Base-by-base conservation (phyloP, 2,113 vertebrate genomes). In the Odocoileus virginianus region DNA sequence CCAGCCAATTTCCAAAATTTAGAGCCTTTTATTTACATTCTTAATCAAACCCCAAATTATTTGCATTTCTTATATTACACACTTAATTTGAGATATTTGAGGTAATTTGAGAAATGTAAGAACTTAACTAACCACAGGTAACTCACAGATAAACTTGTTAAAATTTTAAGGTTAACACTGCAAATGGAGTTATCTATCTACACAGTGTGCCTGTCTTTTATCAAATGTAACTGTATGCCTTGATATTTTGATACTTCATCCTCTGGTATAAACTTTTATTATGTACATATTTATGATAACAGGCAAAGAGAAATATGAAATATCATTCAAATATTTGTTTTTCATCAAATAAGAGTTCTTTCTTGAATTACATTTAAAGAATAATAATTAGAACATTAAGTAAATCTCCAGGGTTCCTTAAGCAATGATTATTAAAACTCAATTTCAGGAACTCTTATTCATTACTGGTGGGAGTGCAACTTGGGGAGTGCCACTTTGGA, bases 101-200 rank as follows among this genome's bases (percentile, higher is more conserved):
- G 55, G 43, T 79, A 55, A 91, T 67, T 5, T 81, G 30, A 81
- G 40, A 95, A 57, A 15, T 96, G 2, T 57, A 89, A 57, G 61
- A 95, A 50, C 27, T 27, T 89, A 61, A 83, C 6, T 87, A 74
- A 93, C 55, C 55, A 95, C 87, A 88, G 19, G 47, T 43, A 95
- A 61, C 21, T 84, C 67, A 52, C 45, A 96, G 60, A 60, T 84
- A 76, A 91, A 81, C 57, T 84, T 85, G 23, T 71, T 54, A 84
- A 8, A 94, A 81, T 95, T 96, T 88, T 95, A 95, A 85, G 47
- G 43, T 92, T 25, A 94, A 71, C 50, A 61, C 40, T 71, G 60
- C 50, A 50, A 83, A 91, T 71, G 64, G 23, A 94, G 23, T 79
- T 85, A 55, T 11, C 11, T 61, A 40, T 61, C 47, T 84, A 87